Percentiles rank a stretch among this genome's conserved stretches.
Conservation (phyloP, 1,140 invertebrate genomes). For the Elymnias hypermnestra region DNA sequence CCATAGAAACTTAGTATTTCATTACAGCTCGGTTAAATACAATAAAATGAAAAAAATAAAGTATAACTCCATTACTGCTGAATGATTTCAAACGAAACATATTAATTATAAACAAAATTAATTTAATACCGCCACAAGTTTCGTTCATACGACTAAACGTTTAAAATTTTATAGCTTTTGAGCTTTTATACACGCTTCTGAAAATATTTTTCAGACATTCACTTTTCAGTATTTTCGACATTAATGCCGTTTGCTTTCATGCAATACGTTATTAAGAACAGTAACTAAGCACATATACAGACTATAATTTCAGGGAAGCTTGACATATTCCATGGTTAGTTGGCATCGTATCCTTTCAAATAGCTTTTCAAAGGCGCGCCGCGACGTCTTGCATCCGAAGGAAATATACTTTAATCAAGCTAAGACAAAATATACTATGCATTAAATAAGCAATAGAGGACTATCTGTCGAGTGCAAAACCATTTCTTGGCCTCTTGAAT, state of each 20-base stretch:
- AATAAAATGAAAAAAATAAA: too few species aligned
- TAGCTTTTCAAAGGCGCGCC: constrained; percentile 14
- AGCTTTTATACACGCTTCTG: background rate
- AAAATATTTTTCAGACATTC: constrained; percentile 4
- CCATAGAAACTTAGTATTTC: too few species aligned
- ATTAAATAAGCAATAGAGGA: constrained; percentile 1
- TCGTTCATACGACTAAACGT: background rate
- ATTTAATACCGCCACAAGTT: background rate
- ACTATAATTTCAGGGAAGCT: constrained; percentile 18
- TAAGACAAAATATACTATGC: constrained; percentile 7
- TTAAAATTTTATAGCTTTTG: background rate
- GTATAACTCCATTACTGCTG: too few species aligned
- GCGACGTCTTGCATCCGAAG: constrained; percentile 13
- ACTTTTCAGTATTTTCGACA: constrained; percentile 10
- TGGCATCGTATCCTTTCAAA: constrained; percentile 20
- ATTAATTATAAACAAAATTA: too few species aligned
- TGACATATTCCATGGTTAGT: constrained; percentile 17
- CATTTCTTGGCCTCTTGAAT: too few species aligned
- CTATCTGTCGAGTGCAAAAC: too few species aligned
- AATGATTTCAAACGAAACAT: too few species aligned
- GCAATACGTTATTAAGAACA: constrained; percentile 7
- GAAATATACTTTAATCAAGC: constrained; percentile 14
- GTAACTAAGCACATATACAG: constrained; percentile 17
- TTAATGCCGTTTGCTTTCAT: constrained; percentile 19
- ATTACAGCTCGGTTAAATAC: too few species aligned